These are phyloP conservation scores for Apostichopus japonicus DNA, from an alignment of 35 echinoderm and acorn worm species.

Conservation along the genomic window DNA sequence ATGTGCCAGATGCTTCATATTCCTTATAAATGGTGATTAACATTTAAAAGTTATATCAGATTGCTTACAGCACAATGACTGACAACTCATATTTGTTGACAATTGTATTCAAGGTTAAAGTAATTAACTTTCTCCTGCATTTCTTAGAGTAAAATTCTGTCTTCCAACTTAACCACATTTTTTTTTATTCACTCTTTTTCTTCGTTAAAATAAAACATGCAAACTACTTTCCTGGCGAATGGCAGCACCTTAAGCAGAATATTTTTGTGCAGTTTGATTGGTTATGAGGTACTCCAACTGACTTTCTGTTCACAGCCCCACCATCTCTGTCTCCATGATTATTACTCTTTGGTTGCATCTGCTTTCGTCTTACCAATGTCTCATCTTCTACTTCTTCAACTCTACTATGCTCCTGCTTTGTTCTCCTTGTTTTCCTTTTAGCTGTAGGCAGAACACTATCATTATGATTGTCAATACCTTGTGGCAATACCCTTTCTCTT, in stretches of 20 bases:
- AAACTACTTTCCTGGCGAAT: neutral
- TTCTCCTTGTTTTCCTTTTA: neutral
- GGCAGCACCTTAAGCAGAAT: neutral
- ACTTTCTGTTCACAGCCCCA: neutral
- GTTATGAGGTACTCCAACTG: neutral
- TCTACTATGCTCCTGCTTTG: neutral
- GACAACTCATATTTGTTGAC: too few species aligned
- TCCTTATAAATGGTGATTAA: too few species aligned
- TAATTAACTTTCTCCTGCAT: too few species aligned
- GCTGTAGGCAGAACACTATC: neutral
- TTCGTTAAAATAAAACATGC: neutral
- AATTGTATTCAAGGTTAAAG: too few species aligned
- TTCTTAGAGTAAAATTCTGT: too few species aligned
- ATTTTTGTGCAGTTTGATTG: slow-evolving; percentile 5
- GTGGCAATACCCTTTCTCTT: neutral
- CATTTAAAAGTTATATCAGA: too few species aligned
- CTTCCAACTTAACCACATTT: too few species aligned
- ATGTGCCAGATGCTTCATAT: too few species aligned
- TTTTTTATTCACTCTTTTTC: too few species aligned
- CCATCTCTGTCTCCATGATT: neutral
- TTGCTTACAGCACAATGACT: too few species aligned
- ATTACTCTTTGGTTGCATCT: neutral
- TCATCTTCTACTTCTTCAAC: neutral
- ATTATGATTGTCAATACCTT: neutral
- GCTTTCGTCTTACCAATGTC: neutral